A percentile compares a stretch with the other conserved stretches of the same genome.
phyloP scores from a whole-genome alignment of 2,888 invertebrate species.

The Hedya salicella region DNA sequence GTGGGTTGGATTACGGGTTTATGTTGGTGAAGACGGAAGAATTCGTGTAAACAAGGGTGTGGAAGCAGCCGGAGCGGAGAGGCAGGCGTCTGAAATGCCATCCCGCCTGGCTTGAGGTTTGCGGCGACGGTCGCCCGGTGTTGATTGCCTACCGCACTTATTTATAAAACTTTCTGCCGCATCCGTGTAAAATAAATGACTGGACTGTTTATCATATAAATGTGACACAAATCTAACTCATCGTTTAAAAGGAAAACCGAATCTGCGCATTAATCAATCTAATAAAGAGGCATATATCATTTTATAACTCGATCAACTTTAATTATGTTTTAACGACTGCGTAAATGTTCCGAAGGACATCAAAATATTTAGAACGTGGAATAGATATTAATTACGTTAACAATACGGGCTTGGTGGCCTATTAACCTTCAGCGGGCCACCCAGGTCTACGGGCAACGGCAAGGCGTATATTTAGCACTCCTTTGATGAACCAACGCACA shows the following conservation, averaged over 20 bases:
- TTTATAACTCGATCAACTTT: not conserved
- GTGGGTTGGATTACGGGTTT: slow-evolving; percentile 12
- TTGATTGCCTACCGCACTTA: slow-evolving; percentile 54
- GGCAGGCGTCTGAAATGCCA: slow-evolving; percentile 56
- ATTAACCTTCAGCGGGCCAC: slow-evolving; percentile 49
- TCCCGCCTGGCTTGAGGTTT: slow-evolving; percentile 56
- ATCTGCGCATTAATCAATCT: too few relatives aligned
- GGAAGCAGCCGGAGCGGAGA: slow-evolving; percentile 45
- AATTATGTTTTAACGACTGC: slow-evolving; percentile 29
- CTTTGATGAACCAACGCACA: slow-evolving; percentile 68
- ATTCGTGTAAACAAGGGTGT: slow-evolving; percentile 31
- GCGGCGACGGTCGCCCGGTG: slow-evolving; percentile 58
- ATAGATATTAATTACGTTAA: not conserved
- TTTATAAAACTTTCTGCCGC: slow-evolving; percentile 42
- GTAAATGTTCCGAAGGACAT: slow-evolving; percentile 7
- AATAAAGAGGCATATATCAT: too few relatives aligned
- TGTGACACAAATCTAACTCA: not conserved
- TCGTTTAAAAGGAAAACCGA: not conserved
- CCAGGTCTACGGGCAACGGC: slow-evolving; percentile 51
- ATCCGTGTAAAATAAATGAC: slow-evolving; percentile 19
- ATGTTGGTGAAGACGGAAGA: slow-evolving; percentile 26
- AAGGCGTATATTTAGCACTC: slow-evolving; percentile 67
- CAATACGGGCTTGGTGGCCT: slow-evolving; percentile 32
- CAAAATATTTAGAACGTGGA: slow-evolving; percentile 17
- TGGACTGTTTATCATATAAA: not conserved